phyloP scores from a whole-genome alignment of 35 echinoderm and acorn worm species.

The Apostichopus parvimensis region DNA sequence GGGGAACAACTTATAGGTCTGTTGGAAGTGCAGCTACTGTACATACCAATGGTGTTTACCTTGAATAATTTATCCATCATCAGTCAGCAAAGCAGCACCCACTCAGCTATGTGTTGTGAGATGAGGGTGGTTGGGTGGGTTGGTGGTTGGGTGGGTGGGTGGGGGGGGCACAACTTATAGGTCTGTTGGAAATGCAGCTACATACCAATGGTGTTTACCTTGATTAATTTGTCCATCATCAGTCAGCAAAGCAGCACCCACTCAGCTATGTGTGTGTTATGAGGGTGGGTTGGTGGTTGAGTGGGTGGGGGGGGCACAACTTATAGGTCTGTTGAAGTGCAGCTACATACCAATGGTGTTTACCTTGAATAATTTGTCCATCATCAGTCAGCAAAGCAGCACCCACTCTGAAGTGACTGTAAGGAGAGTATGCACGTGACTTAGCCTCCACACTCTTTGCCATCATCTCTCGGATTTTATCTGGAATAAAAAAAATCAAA shows the following conservation, averaged over 20 bases:
- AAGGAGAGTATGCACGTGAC: constrained; percentile 73
- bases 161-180: too few species aligned
- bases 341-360: not conserved
- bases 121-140: too few species aligned
- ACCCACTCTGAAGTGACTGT: constrained; percentile 97
- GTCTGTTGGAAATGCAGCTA: too few species aligned
- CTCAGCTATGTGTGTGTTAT: constrained; percentile 4
- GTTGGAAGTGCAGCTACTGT: too few species aligned
- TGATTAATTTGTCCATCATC: constrained; percentile 65
- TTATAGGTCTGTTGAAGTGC: too few species aligned
- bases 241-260: constrained; percentile 79
- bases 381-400: constrained; percentile 76
- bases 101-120: constrained; percentile 38
- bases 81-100: constrained; percentile 75
- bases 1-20: too few species aligned
- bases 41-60: constrained; percentile 45
- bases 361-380: constrained; percentile 74
- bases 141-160: too few species aligned
- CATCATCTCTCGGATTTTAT: constrained; percentile 71
- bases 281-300: too few species aligned
- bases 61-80: constrained; percentile 66
- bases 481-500: not conserved
- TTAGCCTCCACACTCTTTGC: constrained; percentile 68
- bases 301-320: too few species aligned
- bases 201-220: constrained; percentile 46